These are phyloP conservation scores for Brachionus paranguensis DNA, from an alignment of 1,140 invertebrate species.

Conservation along the genomic window DNA sequence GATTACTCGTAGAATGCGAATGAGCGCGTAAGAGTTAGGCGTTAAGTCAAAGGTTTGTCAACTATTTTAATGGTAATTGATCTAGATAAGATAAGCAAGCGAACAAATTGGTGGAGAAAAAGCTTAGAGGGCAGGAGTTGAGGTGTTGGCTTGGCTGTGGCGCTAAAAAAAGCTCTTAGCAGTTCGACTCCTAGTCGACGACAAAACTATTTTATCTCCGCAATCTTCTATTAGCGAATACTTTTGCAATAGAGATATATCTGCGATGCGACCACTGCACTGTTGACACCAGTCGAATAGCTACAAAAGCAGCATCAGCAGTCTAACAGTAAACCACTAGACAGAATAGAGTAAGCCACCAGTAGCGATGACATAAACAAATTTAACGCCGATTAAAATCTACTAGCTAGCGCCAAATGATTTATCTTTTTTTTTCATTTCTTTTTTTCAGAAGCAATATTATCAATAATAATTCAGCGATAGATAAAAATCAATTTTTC, in stretches of 20 bases:
- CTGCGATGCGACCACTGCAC: not conserved
- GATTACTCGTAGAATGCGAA: not conserved
- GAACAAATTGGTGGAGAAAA: not conserved
- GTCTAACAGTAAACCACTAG: not conserved
- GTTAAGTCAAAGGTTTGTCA: not conserved
- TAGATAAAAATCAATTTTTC: not conserved
- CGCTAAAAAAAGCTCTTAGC: slow-evolving; percentile 11
- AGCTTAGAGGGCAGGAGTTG: not conserved
- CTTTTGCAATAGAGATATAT: slow-evolving; percentile 16
- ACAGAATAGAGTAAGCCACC: not conserved
- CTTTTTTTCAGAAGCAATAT: not conserved
- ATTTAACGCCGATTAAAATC: slow-evolving; percentile 32
- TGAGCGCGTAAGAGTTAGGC: not conserved
- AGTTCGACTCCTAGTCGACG: not conserved
- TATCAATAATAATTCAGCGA: not conserved
- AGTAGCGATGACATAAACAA: slow-evolving; percentile 33
- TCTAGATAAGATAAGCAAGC: not conserved
- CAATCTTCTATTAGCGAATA: not conserved
- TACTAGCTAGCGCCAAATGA: not conserved
- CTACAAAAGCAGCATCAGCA: not conserved
- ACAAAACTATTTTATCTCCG: not conserved
- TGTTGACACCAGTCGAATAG: not conserved
- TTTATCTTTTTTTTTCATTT: not conserved
- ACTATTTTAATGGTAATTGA: not conserved
- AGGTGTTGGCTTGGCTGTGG: not conserved